Base-by-base conservation (phyloP, 2,888 invertebrate genomes). In the Punctoribates punctum region DNA sequence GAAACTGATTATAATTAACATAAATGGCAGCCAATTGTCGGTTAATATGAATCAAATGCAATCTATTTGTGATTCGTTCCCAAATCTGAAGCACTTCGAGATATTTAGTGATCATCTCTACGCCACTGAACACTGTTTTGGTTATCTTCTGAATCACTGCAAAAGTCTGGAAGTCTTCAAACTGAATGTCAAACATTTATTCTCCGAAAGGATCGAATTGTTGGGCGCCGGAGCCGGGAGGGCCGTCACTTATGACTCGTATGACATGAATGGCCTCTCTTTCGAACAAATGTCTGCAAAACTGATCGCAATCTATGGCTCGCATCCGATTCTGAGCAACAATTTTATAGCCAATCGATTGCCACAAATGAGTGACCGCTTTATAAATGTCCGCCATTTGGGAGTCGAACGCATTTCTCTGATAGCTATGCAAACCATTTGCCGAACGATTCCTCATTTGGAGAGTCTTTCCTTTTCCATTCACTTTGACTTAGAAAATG, bases 401-500 rank as follows among this genome's bases (percentile, higher is more conserved):
- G 38, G 38, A 20, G 17, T 67, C 8, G n/a, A 67, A 1, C n/a
- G 38, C 2, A 8, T 67, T n/a, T 8, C 5, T 15, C 6, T 34
- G n/a, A 34, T 1, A 25, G 11, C 34, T 1, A 65, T 65, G 34
- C 1, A 29, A 34, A 11, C 34, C 17, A 34, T 65, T 65, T 17
- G 62, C 9, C 29, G 4, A 17, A 48, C n/a, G n/a, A n/a, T n/a
- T n/a, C n/a, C n/a, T n/a, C n/a, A 65, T 65, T 13, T 67, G n/a
- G 38, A 67, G 38, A 38, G 20, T 20, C 38, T 67, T 34, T 20
- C 29, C 1, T 38, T 67, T 67, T 67, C 65, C 20, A 67, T 67
- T 38, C 2, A 38, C 8, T 6, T 3, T 15, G 29, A 67, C 17
- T 38, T 42, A 1, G 42, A 42, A 42, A 13, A 8, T 20, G 34